Base-by-base conservation (phyloP, 2,888 invertebrate species). In the Pristionchus maxplancki region DNA sequence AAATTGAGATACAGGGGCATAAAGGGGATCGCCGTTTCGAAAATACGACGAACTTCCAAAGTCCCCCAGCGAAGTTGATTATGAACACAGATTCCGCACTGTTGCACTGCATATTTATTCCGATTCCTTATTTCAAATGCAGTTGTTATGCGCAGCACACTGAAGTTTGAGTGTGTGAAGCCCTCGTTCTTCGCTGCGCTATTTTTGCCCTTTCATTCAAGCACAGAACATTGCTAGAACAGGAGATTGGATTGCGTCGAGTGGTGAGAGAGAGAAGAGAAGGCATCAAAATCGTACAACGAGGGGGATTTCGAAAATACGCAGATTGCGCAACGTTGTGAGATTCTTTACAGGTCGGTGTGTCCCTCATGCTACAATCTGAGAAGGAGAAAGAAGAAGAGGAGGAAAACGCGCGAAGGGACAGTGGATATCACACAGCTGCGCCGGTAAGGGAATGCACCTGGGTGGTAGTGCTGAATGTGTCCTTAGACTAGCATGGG, bases 351-450 rank as follows among this genome's bases (percentile, higher is more conserved):
- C 86, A 94, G 94, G 94, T 94, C 50, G 94, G 94, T 40, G 94
- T 94, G n/a, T 92, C 93, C 53, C 89, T 94, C 83, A 94, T 94
- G 93, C 90, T 94, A 48, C 94, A 94, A 58, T 92, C 93, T 15
- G 89, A 91, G 88, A 91, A 90, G 31, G 91, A 91, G 81, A 89
- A 91, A 85, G 90, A 92, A 71, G 90, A 90, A 74, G 89, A 34
- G 58, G 89, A 89, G 53, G 85, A 53, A 28, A 89, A 89, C n/a
- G 87, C 53, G 6, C 48, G 71, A 31, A 82, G 89, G 53, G 91
- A 92, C 89, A 90, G 90, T 67, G 91, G 90, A 58, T 92, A 91
- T 78, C 89, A 90, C 44, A 93, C 93, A 37, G 91, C 89, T 37
- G 90, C 90, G 28, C 90, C 89, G 74, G 91, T 91, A 84, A 48